These are phyloP conservation scores for Diarsia brunnea DNA, from an alignment of 2,888 invertebrate species.

Conservation along the genomic window DNA sequence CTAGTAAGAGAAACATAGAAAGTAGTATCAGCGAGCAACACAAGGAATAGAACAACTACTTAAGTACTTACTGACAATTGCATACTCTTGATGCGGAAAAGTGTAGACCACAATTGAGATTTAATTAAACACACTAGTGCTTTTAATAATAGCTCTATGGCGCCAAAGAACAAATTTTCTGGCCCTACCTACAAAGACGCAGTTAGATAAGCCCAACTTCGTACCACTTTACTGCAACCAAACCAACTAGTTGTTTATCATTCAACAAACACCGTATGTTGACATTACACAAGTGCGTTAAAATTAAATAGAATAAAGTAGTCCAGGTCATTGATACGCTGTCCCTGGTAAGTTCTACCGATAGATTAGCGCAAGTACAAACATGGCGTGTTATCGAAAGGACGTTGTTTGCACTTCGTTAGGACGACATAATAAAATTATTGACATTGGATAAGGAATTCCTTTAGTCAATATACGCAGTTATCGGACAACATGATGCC, in stretches of 20 bases:
- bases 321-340: constrained; percentile 42
- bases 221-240: constrained; percentile 8
- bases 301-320: constrained; percentile 47
- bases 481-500: constrained; percentile 19
- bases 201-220: constrained; percentile 36
- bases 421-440: constrained; percentile 33
- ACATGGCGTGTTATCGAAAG: constrained; percentile 42
- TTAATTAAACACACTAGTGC: neutral
- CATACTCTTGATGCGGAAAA: neutral
- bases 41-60: neutral
- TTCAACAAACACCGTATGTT: constrained; percentile 34
- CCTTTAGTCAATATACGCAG: constrained; percentile 9
- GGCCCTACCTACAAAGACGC: constrained; percentile 12
- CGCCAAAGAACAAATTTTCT: neutral
- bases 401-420: constrained; percentile 38
- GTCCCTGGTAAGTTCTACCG: constrained; percentile 14
- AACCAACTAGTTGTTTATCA: constrained; percentile 31
- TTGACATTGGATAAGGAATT: constrained; percentile 49
- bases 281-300: constrained; percentile 41
- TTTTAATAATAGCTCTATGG: neutral
- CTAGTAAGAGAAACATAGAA: neutral
- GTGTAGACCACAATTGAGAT: neutral
- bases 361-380: constrained; percentile 44
- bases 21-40: neutral
- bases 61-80: too few relatives aligned